Percentiles rank a stretch among this genome's conserved stretches.
phyloP scores from a whole-genome alignment of 2,888 invertebrate species.

The Caenorhabditis sp. region DNA sequence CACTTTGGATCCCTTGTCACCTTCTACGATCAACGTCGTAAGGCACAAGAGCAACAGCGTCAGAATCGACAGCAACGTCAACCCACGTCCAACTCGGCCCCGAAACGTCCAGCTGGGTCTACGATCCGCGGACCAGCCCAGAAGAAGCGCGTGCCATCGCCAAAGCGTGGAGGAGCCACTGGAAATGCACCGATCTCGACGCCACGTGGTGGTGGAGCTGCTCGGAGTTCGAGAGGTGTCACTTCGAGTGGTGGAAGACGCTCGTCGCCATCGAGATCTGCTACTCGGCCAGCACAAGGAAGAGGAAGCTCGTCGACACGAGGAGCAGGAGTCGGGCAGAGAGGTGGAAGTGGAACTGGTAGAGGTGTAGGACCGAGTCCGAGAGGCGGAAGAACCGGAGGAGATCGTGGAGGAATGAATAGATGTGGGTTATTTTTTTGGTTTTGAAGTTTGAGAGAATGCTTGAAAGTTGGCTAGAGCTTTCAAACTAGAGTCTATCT shows the following conservation, averaged over 20 bases:
- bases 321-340: background rate
- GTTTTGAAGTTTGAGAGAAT: background rate
- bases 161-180: slow-evolving; percentile 14
- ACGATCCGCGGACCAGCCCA: slow-evolving; percentile 57
- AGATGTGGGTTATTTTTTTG: slow-evolving; percentile 1
- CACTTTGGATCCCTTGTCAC: slow-evolving; percentile 69
- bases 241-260: slow-evolving; percentile 5
- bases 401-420: background rate
- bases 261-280: slow-evolving; percentile 11
- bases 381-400: slow-evolving; percentile 1
- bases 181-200: background rate
- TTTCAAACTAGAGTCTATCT: too few relatives aligned
- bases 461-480: too few relatives aligned
- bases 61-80: background rate
- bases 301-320: slow-evolving; percentile 9
- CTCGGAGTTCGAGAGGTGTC: slow-evolving; percentile 20
- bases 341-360: slow-evolving; percentile 4
- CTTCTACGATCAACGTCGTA: slow-evolving; percentile 60
- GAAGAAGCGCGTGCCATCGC: slow-evolving; percentile 47
- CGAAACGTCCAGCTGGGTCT: slow-evolving; percentile 60
- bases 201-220: slow-evolving; percentile 30
- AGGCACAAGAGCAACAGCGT: slow-evolving; percentile 33
- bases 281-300: background rate
- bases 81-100: background rate
- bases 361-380: background rate